phyloP scores from a whole-genome alignment of 2,797 vertebrate genomes.

The Muscicapa striata region DNA sequence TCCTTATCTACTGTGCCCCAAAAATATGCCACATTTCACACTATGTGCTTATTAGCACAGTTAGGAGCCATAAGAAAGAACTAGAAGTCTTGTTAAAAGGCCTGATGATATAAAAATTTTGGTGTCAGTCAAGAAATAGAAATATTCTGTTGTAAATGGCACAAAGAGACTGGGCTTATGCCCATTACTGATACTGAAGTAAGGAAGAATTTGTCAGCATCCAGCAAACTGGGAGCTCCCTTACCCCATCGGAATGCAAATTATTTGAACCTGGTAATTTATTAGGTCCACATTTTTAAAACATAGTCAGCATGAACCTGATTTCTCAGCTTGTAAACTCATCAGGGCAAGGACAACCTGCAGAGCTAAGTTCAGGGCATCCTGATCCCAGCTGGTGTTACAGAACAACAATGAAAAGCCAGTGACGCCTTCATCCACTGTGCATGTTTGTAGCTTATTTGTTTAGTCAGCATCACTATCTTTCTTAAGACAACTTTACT shows the following conservation, averaged over 20 bases:
- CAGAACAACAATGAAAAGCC: not conserved
- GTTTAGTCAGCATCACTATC: not conserved
- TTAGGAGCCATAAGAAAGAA: constrained; percentile 14
- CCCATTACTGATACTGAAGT: not conserved
- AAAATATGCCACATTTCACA: constrained; percentile 25
- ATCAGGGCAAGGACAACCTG: constrained; percentile 33
- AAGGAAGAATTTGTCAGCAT: not conserved
- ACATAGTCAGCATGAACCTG: constrained; percentile 33
- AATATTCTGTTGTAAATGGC: not conserved
- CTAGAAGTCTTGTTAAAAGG: constrained; percentile 22
- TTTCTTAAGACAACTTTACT: not conserved
- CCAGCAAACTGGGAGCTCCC: not conserved
- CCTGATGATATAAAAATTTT: not conserved
- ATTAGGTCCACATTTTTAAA: constrained; percentile 28
- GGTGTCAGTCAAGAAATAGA: constrained; percentile 6
- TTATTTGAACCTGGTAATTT: constrained; percentile 28
- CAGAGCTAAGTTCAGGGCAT: constrained; percentile 46
- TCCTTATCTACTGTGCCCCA: not conserved
- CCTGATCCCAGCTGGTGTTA: not conserved
- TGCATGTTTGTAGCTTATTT: not conserved
- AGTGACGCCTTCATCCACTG: not conserved
- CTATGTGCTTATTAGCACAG: constrained; percentile 35
- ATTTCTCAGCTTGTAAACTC: constrained; percentile 50
- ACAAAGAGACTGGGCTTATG: not conserved
- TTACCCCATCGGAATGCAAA: constrained; percentile 15